phyloP scores from a whole-genome alignment of 2,797 vertebrate genomes.

The Pelobates cultripes region DNA sequence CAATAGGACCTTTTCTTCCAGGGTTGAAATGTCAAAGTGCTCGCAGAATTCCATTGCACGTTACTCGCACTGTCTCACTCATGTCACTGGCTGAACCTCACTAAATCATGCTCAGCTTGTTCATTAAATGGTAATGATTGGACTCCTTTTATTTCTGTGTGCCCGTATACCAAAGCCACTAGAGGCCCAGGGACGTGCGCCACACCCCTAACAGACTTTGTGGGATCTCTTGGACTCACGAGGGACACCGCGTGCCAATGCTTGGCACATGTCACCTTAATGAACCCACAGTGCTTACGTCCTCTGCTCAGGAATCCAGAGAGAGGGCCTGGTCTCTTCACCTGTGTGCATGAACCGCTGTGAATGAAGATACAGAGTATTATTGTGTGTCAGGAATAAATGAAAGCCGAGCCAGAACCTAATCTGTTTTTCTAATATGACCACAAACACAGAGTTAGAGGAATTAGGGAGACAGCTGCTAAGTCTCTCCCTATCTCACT shows the following conservation, averaged over 20 bases:
- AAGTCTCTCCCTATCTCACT: constrained; percentile 56
- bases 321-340: constrained; percentile 27
- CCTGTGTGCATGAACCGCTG: constrained; percentile 31
- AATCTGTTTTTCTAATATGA: constrained; percentile 98
- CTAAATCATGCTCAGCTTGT: neutral
- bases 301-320: constrained; percentile 35
- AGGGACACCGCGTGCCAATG: constrained; percentile 14
- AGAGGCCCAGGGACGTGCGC: neutral
- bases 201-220: neutral
- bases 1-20: too few species aligned
- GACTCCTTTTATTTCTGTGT: neutral
- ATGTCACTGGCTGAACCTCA: neutral
- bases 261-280: neutral
- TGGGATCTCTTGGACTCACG: neutral
- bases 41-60: too few species aligned
- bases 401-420: constrained; percentile 83
- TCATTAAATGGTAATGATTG: neutral
- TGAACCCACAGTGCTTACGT: neutral
- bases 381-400: constrained; percentile 94
- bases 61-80: too few species aligned
- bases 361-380: constrained; percentile 88
- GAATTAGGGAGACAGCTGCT: constrained; percentile 97
- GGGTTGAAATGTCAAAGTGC: too few species aligned
- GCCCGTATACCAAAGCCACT: neutral
- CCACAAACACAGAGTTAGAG: constrained; percentile 94